Conservation (phyloP, 2,113 vertebrate genomes). For the Stigmatopora nigra region DNA sequence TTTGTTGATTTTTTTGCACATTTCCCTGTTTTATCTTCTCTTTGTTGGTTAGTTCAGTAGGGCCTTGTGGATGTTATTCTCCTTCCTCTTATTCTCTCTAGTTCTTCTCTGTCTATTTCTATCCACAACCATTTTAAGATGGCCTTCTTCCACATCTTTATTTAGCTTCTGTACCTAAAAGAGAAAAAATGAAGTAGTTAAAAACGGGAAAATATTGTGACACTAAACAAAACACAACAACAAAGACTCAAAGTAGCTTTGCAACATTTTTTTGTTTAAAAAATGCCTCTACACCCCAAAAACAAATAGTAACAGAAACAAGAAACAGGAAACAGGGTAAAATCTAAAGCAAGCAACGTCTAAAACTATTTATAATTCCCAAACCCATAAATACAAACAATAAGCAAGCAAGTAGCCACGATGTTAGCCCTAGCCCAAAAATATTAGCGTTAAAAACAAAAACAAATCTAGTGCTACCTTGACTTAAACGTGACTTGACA, state of each 20-base stretch:
- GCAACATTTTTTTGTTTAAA: slow-evolving; percentile 1
- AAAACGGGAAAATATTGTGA: not conserved
- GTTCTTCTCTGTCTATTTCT: slow-evolving; percentile 36
- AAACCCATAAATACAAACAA: not conserved
- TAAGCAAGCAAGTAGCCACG: not conserved
- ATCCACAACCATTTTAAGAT: slow-evolving; percentile 41
- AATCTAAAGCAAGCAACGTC: not conserved
- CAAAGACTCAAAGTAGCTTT: not conserved
- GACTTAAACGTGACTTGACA: not conserved
- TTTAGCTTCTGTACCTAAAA: slow-evolving; percentile 38
- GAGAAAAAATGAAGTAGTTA: slow-evolving; percentile 22
- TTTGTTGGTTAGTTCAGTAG: slow-evolving; percentile 52
- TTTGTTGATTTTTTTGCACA: slow-evolving; percentile 47
- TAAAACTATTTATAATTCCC: not conserved
- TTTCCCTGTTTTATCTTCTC: slow-evolving; percentile 57
- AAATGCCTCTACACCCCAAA: not conserved
- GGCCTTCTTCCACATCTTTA: slow-evolving; percentile 53
- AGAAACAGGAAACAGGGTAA: not conserved
- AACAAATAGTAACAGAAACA: not conserved
- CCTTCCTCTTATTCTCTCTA: slow-evolving; percentile 6
- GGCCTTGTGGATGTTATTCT: slow-evolving; percentile 48
- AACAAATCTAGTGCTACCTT: not conserved
- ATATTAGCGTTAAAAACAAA: not conserved
- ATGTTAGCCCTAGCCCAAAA: not conserved
- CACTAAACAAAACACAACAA: not conserved